These are phyloP conservation scores for Sceloporus undulatus DNA, from an alignment of 2,113 vertebrate species.

Conservation along the genomic window DNA sequence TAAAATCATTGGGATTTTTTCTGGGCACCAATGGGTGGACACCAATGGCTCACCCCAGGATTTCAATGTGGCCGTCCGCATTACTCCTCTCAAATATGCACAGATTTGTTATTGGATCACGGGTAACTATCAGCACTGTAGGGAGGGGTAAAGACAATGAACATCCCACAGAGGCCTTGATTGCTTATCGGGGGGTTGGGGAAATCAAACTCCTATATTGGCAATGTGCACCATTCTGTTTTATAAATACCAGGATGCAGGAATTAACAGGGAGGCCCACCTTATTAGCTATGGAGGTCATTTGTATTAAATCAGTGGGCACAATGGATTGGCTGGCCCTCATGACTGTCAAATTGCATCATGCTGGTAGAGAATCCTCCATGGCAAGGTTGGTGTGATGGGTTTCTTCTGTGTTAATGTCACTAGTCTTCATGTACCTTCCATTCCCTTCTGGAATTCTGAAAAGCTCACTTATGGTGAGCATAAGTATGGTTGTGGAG, in stretches of 20 bases:
- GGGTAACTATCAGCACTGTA: slow-evolving; percentile 95
- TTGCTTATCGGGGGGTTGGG: slow-evolving; percentile 46
- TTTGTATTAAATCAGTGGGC: slow-evolving; percentile 33
- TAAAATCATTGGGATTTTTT: slow-evolving; percentile 97
- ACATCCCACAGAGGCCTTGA: slow-evolving; percentile 57
- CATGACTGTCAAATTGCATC: not conserved
- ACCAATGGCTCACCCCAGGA: slow-evolving; percentile 89
- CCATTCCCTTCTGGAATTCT: not conserved
- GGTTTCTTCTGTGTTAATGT: not conserved
- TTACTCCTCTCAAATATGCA: slow-evolving; percentile 97
- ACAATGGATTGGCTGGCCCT: not conserved
- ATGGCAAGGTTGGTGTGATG: not conserved
- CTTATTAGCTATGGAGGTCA: slow-evolving; percentile 56
- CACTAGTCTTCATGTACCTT: not conserved
- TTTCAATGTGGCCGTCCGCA: slow-evolving; percentile 95
- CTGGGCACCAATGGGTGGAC: slow-evolving; percentile 98
- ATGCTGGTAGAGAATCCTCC: not conserved
- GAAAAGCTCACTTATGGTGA: not conserved
- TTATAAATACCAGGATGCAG: slow-evolving; percentile 34
- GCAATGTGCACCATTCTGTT: slow-evolving; percentile 8
- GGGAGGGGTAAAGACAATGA: slow-evolving; percentile 84
- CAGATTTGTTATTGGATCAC: slow-evolving; percentile 99
- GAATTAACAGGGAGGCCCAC: slow-evolving; percentile 55
- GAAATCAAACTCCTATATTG: slow-evolving; percentile 61
- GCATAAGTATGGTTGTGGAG: not conserved